Base-by-base conservation (phyloP, 2,888 invertebrate genomes). In the Dicycla oo region DNA sequence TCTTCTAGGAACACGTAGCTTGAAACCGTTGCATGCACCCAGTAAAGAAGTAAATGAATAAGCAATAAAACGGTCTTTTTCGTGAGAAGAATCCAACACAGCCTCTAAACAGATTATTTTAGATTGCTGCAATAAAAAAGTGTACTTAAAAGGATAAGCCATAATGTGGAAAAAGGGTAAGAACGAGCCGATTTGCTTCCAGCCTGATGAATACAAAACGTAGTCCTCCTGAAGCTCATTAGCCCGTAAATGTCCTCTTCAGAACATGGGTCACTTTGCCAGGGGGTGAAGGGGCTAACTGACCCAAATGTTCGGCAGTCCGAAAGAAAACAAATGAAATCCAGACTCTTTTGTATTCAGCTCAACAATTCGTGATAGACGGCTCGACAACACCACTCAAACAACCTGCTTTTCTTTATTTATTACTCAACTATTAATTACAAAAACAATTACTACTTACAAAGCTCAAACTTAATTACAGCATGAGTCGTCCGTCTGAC, bases 361-460 rank as follows among this genome's bases (percentile, higher is more conserved):
- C 18, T n/a, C 62, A 34, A n/a, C 10, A 49, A n/a, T n/a, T 11
- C 11, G 1, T 34, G n/a, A 7, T 18, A 2, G 34, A 61, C 26
- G 8, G 26, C 26, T 30, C 15, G 15, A 34, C 15, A 62, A 18
- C 40, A 58, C 5, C 23, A 26, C 20, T 40, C 30, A 40, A 43
- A 54, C 49, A 75, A 68, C 47, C 53, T 49, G 11, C 4, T 45
- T 70, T 63, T 57, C 15, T 54, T 60, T 61, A 64, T 63, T 69
- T 62, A 71, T 73, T 54, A 72, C 56, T 69, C 3, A 73, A 77
- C 72, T 76, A 75, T 75, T 78, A 74, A 82, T 80, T 80, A 78
- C 60, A 58, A 60, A 67, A 85, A 73, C 74, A 84, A 75, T 75
- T 54, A 77, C 53, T 47, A 72, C 30, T 51, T 13, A 72, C 26